phyloP scores from a whole-genome alignment of 1,140 invertebrate genomes.

The Hyles euphorbiae region DNA sequence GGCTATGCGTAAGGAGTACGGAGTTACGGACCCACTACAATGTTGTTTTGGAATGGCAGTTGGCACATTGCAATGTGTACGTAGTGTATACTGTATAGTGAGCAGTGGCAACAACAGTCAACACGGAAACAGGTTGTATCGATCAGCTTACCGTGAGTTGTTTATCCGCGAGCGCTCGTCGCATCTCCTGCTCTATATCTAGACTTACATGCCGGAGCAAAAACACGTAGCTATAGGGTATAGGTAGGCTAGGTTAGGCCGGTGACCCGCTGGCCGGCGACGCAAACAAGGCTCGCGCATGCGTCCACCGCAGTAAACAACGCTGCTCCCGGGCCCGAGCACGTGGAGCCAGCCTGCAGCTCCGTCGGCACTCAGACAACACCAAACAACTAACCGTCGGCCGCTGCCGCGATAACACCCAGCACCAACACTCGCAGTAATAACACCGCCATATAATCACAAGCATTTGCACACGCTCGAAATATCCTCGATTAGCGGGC shows the following conservation, averaged over 20 bases:
- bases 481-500: constrained; percentile 49
- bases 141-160: constrained; percentile 20
- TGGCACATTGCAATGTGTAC: no score
- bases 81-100: no score
- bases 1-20: no score
- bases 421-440: constrained; percentile 67
- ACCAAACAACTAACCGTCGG: constrained; percentile 56
- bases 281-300: constrained; percentile 58
- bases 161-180: constrained; percentile 4
- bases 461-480: constrained; percentile 69
- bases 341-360: constrained; percentile 44
- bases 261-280: constrained; percentile 52
- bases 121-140: constrained; percentile 18
- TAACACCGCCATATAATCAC: constrained; percentile 71
- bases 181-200: constrained; percentile 39
- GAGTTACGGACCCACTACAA: no score
- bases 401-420: constrained; percentile 64
- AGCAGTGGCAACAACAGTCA: no score
- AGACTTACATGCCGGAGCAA: constrained; percentile 50
- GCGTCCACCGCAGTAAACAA: constrained; percentile 64
- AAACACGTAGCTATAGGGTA: constrained; percentile 45
- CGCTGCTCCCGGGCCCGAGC: constrained; percentile 41
- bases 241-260: constrained; percentile 53
- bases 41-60: no score
- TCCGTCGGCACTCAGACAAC: constrained; percentile 27